Conservation (phyloP, 92 coral and sea anemone genomes). For the Ricordea florida region DNA sequence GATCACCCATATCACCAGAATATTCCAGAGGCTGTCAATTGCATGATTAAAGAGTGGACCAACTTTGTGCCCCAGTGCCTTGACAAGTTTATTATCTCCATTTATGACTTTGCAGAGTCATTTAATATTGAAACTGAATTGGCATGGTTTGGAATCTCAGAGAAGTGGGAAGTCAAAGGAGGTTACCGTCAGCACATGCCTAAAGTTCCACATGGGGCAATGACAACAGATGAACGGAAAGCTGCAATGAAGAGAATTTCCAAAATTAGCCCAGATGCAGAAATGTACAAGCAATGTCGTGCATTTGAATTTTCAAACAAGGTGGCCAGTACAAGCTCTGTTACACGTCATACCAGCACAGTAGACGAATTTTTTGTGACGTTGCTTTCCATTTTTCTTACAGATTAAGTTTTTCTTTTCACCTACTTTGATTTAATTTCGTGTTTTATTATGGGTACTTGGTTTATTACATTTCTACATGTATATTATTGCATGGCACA, state of each 20-base stretch:
- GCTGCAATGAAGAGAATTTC: no score
- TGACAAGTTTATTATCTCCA: not conserved
- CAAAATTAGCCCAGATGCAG: conserved; percentile 19
- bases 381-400: no score
- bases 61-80: conserved; percentile 15
- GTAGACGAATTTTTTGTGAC: no score
- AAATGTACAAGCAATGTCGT: conserved; percentile 12
- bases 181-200: no score
- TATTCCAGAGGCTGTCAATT: not conserved
- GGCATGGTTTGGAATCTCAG: not conserved
- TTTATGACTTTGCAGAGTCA: not conserved
- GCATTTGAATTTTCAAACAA: conserved; percentile 6
- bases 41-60: conserved; percentile 22
- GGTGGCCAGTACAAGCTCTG: conserved; percentile 6
- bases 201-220: no score
- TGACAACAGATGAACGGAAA: not conserved
- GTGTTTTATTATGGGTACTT: no score
- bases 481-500: no score
- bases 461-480: no score
- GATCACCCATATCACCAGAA: conserved; percentile 1
- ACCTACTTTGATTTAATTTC: no score
- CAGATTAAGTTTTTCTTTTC: no score
- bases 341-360: not conserved
- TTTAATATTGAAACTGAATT: not conserved
- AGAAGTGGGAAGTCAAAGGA: no score